Evolutionary conservation across 2,113 vertebrate species (phyloP), one percentile per base, ranked within the genome.

Genomic region (Tachuris rubrigastra): DNA sequence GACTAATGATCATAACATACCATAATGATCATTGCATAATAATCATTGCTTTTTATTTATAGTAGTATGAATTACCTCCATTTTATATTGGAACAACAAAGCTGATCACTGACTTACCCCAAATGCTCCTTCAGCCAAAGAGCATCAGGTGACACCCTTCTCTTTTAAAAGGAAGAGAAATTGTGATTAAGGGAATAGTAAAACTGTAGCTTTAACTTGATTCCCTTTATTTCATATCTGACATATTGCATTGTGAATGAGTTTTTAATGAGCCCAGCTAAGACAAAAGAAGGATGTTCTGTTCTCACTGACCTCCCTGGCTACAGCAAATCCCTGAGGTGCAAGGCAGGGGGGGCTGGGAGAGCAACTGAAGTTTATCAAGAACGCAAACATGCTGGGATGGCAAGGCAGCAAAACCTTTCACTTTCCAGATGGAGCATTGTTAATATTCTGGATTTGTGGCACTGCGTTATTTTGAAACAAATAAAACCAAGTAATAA

Each of bases 381-480:
- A 44, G 67, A 85, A 83, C 67, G 24, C 15, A 92, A 53, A 80
- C 53, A 7, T 8, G 41, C 75, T 77, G 67, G 72, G 91, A 71
- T 22, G 49, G 69, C 14, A 67, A 81, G 90, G 59, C 81, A 90
- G 90, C 95, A 84, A 92, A 97, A 68, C 52, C 71, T 97, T 91
- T 89, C 88, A 47, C 90, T 91, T 92, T 96, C 96, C 98, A 98
- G 98, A 98, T 97, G 97, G 96, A 97, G 83, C 50, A 30, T 74
- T 97, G 97, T 98, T 98, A 98, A 98, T 95, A 98, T 96, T 97
- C 95, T 84, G 89, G 92, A 98, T 98, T 97, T 98, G 97, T 96
- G 97, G 76, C 68, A 52, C 59, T 91, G 86, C 8, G 94, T 84
- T 97, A 87, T 95, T 98, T 95, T 65, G 95, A 97, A 98, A 97